phyloP scores from a whole-genome alignment of 2,797 vertebrate species.

The Aeoliscus strigatus region DNA sequence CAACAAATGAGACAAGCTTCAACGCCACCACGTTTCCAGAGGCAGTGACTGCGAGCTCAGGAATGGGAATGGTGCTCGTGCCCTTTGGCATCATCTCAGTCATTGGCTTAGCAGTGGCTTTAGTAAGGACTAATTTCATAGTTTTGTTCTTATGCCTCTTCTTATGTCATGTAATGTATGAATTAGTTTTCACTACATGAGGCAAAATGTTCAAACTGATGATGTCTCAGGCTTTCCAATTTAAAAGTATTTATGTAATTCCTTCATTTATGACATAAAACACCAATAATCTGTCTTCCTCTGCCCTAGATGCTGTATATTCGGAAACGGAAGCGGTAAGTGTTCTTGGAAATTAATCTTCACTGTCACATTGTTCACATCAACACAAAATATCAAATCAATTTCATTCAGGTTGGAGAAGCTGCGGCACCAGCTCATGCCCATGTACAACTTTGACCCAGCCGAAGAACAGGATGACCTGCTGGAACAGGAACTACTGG shows the following conservation, averaged over 20 bases:
- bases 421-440: slow-evolving; percentile 96
- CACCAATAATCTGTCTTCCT: slow-evolving; percentile 20
- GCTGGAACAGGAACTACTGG: slow-evolving; percentile 94
- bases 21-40: slow-evolving; percentile 84
- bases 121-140: slow-evolving; percentile 77
- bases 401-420: slow-evolving; percentile 84
- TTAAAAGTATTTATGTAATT: not conserved
- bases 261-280: not conserved
- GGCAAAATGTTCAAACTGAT: too few relatives aligned
- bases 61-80: slow-evolving; percentile 86
- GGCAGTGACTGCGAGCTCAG: slow-evolving; percentile 61
- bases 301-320: slow-evolving; percentile 89
- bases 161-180: not conserved
- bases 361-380: not conserved
- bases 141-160: slow-evolving; percentile 1
- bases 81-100: slow-evolving; percentile 94
- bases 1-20: slow-evolving; percentile 78
- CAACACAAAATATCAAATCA: not conserved
- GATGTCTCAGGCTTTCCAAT: too few relatives aligned
- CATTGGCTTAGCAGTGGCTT: slow-evolving; percentile 88
- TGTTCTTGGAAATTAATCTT: not conserved
- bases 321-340: slow-evolving; percentile 94
- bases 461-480: slow-evolving; percentile 96
- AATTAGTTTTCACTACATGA: too few relatives aligned
- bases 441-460: slow-evolving; percentile 98